Conservation (phyloP, 2,888 invertebrate genomes). For the Halocaridina rubra region DNA sequence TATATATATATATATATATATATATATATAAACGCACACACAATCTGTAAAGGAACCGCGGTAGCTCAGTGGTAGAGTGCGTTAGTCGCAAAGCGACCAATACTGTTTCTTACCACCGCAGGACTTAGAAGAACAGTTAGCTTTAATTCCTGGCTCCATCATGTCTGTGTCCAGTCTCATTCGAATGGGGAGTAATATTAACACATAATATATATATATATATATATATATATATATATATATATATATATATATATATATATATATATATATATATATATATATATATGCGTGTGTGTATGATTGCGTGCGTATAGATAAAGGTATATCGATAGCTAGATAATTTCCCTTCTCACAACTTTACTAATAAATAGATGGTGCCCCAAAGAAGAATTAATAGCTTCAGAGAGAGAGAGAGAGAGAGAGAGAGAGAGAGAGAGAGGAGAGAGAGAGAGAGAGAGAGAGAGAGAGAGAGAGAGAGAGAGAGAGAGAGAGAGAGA, state of each 20-base stretch:
- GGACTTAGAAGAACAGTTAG: no score
- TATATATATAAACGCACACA: no score
- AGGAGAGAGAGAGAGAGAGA: background rate
- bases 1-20: no score
- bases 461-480: background rate
- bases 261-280: conserved; percentile 8
- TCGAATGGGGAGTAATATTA: no score
- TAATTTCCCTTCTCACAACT: no score
- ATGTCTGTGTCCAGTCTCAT: no score
- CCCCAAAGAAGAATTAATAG: background rate
- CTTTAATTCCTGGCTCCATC: no score
- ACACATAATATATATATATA: no score
- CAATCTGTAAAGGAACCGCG: no score
- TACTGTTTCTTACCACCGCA: background rate
- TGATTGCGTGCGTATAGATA: background rate
- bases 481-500: no score
- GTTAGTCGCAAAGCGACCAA: no score
- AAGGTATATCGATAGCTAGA: background rate
- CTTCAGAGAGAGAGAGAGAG: background rate
- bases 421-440: background rate
- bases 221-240: background rate
- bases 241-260: background rate
- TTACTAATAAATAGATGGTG: background rate
- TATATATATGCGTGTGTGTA: background rate
- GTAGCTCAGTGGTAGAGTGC: no score